Evolutionary conservation across 2,113 vertebrate genomes (phyloP).

Genomic region (Crotalus tigris): DNA sequence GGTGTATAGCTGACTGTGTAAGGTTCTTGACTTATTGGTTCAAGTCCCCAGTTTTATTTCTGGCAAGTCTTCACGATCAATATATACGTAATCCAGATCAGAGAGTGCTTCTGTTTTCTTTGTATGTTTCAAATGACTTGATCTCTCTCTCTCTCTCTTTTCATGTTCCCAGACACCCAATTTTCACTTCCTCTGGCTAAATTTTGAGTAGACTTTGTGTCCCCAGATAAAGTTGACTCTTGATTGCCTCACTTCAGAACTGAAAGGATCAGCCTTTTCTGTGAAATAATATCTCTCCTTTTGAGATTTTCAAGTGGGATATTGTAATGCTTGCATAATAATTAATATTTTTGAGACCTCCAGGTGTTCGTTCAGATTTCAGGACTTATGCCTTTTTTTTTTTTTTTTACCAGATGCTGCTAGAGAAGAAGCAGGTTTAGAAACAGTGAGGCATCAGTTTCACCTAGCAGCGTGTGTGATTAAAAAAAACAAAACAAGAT

Average conservation of each 20-base stretch:
- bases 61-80: neutral
- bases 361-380: neutral
- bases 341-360: neutral
- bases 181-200: conserved; percentile 12
- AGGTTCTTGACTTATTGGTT: neutral
- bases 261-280: neutral
- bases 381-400: neutral
- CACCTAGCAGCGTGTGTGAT: neutral
- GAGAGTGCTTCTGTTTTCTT: neutral
- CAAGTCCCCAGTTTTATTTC: neutral
- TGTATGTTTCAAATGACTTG: neutral
- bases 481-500: neutral
- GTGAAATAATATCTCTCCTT: neutral
- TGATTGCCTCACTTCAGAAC: neutral
- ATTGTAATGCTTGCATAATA: neutral
- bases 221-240: conserved; percentile 2
- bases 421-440: neutral
- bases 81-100: neutral
- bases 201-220: neutral
- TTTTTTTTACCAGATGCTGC: neutral
- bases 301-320: neutral
- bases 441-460: neutral
- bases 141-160: neutral
- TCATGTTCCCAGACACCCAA: neutral
- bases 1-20: neutral